Evolutionary conservation across 2,113 vertebrate species (phyloP).

Genomic region (Campylorhamphus procurvoides): DNA sequence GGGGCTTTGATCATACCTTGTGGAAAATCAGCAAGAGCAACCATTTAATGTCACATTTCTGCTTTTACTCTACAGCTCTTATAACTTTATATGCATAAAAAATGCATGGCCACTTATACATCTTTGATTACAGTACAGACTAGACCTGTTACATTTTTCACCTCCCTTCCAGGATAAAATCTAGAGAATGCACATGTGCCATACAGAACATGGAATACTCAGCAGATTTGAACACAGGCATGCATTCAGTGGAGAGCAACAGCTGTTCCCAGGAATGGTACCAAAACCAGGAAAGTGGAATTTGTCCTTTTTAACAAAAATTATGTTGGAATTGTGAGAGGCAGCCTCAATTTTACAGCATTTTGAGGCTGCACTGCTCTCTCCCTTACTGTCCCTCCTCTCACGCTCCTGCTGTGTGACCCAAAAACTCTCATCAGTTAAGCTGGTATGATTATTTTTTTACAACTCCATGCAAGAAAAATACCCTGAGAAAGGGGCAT

Average conservation of each 20-base stretch:
- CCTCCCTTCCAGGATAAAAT: neutral
- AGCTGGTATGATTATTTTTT: neutral
- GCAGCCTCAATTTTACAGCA: neutral
- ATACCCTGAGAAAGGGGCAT: neutral
- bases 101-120: conserved; percentile 33
- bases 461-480: conserved; percentile 3
- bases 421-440: neutral
- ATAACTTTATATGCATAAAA: conserved; percentile 33
- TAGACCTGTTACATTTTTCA: neutral
- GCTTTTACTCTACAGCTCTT: neutral
- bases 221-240: neutral
- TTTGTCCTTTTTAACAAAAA: neutral
- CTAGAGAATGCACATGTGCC: neutral
- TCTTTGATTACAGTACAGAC: neutral
- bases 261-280: neutral
- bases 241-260: neutral
- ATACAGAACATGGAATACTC: neutral
- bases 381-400: neutral
- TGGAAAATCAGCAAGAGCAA: neutral
- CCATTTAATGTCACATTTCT: conserved; percentile 24
- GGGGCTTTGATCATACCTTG: neutral
- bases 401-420: neutral
- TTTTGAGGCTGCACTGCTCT: neutral
- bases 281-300: neutral
- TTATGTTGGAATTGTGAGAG: neutral